Conservation (phyloP, 2,113 vertebrate genomes). For the Falcunculus frontatus region DNA sequence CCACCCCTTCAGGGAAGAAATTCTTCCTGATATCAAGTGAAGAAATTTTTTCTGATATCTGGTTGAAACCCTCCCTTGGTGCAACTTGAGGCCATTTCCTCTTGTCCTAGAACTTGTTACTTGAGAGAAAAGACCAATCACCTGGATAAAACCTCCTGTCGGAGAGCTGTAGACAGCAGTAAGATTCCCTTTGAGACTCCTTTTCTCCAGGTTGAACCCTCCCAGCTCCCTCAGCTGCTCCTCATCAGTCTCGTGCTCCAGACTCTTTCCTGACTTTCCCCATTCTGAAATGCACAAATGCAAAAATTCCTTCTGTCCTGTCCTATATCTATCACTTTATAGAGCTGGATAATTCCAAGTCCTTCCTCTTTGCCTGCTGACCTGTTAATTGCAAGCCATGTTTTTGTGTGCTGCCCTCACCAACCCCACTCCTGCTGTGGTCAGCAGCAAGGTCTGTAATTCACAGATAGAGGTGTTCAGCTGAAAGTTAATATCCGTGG, state of each 20-base stretch:
- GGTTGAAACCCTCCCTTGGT: background rate
- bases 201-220: background rate
- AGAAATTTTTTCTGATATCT: background rate
- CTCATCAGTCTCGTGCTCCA: background rate
- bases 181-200: background rate
- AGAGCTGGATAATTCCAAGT: background rate
- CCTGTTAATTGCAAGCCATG: background rate
- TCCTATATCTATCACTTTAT: background rate
- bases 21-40: background rate
- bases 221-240: background rate
- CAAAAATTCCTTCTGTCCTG: background rate
- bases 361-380: background rate
- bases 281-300: background rate
- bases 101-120: background rate
- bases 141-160: background rate
- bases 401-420: background rate
- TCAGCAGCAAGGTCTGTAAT: background rate
- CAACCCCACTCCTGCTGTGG: background rate
- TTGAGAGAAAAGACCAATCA: background rate
- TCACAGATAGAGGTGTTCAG: background rate
- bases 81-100: background rate
- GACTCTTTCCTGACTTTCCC: background rate
- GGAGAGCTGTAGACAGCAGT: too few relatives aligned
- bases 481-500: background rate
- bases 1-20: background rate